Conservation (phyloP, 1,140 invertebrate species). For the Lutraria rhynchaena region DNA sequence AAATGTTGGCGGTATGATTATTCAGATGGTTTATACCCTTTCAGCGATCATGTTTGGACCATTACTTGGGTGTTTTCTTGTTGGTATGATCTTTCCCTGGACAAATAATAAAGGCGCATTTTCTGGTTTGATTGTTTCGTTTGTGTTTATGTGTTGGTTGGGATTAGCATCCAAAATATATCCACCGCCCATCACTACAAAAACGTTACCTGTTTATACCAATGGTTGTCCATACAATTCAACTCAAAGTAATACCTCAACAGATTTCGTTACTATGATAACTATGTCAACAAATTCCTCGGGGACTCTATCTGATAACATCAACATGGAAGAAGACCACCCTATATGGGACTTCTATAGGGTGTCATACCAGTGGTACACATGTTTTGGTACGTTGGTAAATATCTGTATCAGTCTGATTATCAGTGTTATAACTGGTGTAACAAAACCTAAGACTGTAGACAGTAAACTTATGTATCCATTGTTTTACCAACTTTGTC, state of each 20-base stretch:
- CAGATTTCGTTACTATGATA: background rate
- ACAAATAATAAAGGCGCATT: conserved; percentile 87
- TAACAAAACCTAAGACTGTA: conserved; percentile 48
- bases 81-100: conserved; percentile 33
- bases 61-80: conserved; percentile 17
- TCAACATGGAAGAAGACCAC: background rate
- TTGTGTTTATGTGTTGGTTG: conserved; percentile 90
- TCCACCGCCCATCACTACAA: conserved; percentile 87
- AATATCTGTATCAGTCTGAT: conserved; percentile 85
- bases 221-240: conserved; percentile 67
- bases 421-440: conserved; percentile 84
- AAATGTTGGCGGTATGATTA: conserved; percentile 15
- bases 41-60: conserved; percentile 15
- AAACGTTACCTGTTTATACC: conserved; percentile 83
- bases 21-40: conserved; percentile 84
- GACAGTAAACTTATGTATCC: conserved; percentile 65
- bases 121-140: conserved; percentile 86
- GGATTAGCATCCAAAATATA: conserved; percentile 86
- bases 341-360: conserved; percentile 84
- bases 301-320: background rate
- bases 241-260: background rate
- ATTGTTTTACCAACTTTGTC: conserved; percentile 62
- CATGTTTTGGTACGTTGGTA: conserved; percentile 88
- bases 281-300: background rate
- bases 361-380: conserved; percentile 92